These are phyloP conservation scores for Allophyes oxyacanthae DNA, from an alignment of 2,888 invertebrate species.

Conservation along the genomic window DNA sequence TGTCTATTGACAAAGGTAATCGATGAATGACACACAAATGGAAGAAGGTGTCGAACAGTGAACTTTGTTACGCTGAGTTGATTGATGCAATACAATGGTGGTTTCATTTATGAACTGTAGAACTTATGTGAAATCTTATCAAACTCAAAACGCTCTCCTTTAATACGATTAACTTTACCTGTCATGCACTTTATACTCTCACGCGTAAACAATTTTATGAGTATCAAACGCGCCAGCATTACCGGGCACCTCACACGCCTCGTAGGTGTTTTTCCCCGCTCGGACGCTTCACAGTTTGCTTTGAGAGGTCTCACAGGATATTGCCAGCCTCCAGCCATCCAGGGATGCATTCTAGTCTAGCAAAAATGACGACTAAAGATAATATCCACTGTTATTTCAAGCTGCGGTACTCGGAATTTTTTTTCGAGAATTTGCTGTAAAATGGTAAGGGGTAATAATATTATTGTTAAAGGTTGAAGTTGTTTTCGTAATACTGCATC, in stretches of 20 bases:
- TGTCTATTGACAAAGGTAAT: too few relatives aligned
- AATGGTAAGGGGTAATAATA: background rate
- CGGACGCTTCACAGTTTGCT: conserved; percentile 67
- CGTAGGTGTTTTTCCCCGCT: conserved; percentile 64
- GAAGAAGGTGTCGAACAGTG: too few relatives aligned
- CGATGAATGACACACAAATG: too few relatives aligned
- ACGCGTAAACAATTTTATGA: background rate
- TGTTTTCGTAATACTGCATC: background rate
- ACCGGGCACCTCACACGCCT: conserved; percentile 3
- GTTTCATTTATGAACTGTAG: too few relatives aligned
- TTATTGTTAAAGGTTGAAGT: background rate
- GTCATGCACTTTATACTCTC: too few relatives aligned
- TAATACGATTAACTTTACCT: too few relatives aligned
- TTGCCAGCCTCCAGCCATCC: conserved; percentile 67
- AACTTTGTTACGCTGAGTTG: too few relatives aligned
- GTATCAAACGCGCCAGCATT: conserved; percentile 24
- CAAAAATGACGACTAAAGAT: conserved; percentile 32
- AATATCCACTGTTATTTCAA: conserved; percentile 43
- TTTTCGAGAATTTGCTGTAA: background rate
- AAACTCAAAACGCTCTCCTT: too few relatives aligned
- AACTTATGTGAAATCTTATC: too few relatives aligned
- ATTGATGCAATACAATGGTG: too few relatives aligned
- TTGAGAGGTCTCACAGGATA: conserved; percentile 66
- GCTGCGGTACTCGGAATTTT: background rate
- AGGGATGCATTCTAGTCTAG: conserved; percentile 35